A percentile compares a stretch with the other conserved stretches of the same genome.
Evolutionary conservation across 2,888 invertebrate species (phyloP).

Genomic region (Eilema sororculum): DNA sequence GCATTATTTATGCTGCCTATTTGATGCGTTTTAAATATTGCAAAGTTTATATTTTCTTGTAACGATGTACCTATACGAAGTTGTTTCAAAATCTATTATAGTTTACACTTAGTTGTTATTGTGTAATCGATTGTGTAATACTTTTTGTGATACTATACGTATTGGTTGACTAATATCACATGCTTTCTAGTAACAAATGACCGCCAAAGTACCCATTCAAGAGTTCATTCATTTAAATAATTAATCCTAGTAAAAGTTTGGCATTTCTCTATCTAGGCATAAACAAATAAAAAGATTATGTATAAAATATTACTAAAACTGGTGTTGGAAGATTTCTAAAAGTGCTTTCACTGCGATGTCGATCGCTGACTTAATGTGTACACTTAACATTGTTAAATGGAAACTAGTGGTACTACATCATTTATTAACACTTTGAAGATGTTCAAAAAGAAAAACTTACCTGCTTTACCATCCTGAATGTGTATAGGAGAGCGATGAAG

Average conservation of each 20-base stretch:
- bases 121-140: constrained; percentile 20
- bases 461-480: background rate
- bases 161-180: constrained; percentile 1
- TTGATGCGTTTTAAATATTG: background rate
- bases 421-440: background rate
- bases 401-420: background rate
- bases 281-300: constrained; percentile 25
- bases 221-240: background rate
- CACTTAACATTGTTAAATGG: background rate
- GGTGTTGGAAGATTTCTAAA: constrained; percentile 48
- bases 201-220: background rate
- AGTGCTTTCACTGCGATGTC: constrained; percentile 45
- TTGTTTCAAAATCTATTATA: background rate
- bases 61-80: constrained; percentile 7
- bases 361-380: constrained; percentile 19
- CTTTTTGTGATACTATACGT: background rate
- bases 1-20: constrained; percentile 5
- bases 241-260: constrained; percentile 34
- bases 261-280: constrained; percentile 15
- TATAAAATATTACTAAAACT: constrained; percentile 42
- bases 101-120: constrained; percentile 6
- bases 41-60: background rate
- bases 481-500: background rate
- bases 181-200: background rate
- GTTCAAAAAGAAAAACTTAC: background rate